These are phyloP conservation scores for Agonum fuliginosum DNA, from an alignment of 2,888 invertebrate genomes.

Conservation along the genomic window DNA sequence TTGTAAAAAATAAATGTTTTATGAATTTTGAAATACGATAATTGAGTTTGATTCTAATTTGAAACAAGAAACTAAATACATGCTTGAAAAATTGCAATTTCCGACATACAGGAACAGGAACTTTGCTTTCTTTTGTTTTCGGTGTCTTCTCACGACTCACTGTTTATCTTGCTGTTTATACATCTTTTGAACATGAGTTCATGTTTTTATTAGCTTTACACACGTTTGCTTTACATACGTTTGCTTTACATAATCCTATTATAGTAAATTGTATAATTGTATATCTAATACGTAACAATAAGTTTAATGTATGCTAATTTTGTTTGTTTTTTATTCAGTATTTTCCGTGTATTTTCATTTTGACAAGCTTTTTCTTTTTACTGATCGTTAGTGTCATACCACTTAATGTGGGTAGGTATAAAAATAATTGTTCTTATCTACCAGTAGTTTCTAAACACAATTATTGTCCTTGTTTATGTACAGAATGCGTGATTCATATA, in stretches of 20 bases:
- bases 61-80: too few species aligned
- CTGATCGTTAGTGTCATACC: background rate
- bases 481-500: slow-evolving; percentile 11
- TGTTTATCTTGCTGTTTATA: too few species aligned
- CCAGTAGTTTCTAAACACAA: slow-evolving; percentile 46
- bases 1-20: background rate
- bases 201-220: slow-evolving; percentile 7
- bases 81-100: background rate
- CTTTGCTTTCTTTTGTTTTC: background rate
- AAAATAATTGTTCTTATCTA: slow-evolving; percentile 47
- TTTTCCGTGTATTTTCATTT: slow-evolving; percentile 2
- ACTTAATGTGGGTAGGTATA: background rate
- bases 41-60: too few species aligned
- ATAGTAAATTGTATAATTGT: too few species aligned
- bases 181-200: background rate
- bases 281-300: too few species aligned
- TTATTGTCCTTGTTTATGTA: slow-evolving; percentile 52
- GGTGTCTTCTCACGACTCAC: background rate
- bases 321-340: too few species aligned
- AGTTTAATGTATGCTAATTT: too few species aligned
- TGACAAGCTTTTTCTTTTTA: slow-evolving; percentile 9
- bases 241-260: too few species aligned
- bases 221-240: too few species aligned
- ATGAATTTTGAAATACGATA: too few species aligned
- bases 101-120: background rate